These are phyloP conservation scores for Anagyrus pseudococci DNA, from an alignment of 2,888 invertebrate genomes.

Conservation along the genomic window DNA sequence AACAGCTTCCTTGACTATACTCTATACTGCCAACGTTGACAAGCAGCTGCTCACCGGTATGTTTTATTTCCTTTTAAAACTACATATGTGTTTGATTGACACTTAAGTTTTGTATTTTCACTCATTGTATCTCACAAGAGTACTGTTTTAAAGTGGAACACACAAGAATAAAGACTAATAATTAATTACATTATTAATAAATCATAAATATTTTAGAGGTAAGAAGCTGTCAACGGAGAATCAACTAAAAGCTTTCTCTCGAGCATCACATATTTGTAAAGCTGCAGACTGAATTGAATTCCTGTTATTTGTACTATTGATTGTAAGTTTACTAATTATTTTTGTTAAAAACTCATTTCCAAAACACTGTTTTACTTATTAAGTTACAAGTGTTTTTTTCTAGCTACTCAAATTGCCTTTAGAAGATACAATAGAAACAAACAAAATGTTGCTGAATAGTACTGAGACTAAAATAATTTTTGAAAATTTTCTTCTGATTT, in stretches of 20 bases:
- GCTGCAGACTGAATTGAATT: conserved; percentile 96
- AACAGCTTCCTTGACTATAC: conserved; percentile 91
- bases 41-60: conserved; percentile 63
- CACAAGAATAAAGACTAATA: conserved; percentile 50
- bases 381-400: conserved; percentile 43
- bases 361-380: not conserved
- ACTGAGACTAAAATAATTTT: conserved; percentile 95
- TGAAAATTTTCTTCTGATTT: conserved; percentile 93
- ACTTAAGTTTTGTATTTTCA: not conserved
- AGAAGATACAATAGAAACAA: conserved; percentile 77
- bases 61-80: too few relatives aligned
- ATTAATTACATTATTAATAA: conserved; percentile 45
- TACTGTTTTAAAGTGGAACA: conserved; percentile 42
- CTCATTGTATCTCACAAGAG: too few relatives aligned
- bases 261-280: conserved; percentile 88
- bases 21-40: conserved; percentile 83
- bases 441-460: conserved; percentile 79
- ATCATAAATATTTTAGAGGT: conserved; percentile 61
- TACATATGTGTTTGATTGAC: too few relatives aligned
- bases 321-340: conserved; percentile 67
- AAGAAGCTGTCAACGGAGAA: conserved; percentile 68
- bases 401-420: conserved; percentile 93
- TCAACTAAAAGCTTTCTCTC: conserved; percentile 75
- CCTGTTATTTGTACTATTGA: conserved; percentile 93
- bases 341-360: not conserved